A percentile compares a stretch with the other conserved stretches of the same genome.
These are phyloP conservation scores for Tupaia tana DNA, from an alignment of 2,113 vertebrate genomes.

Conservation along the genomic window DNA sequence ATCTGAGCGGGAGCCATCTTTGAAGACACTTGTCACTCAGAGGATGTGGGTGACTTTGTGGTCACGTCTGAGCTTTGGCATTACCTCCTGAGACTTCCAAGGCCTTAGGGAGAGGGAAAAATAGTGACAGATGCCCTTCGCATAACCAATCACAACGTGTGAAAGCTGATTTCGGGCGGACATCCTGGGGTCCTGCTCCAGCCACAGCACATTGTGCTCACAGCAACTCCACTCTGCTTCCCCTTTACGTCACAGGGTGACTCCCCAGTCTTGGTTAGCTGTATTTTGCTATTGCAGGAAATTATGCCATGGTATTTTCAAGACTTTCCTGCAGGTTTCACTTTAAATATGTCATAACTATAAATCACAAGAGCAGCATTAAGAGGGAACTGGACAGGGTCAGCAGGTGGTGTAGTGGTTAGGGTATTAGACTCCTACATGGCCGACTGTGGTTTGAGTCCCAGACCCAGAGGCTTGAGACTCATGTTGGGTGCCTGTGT, in stretches of 20 bases:
- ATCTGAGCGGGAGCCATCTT: background rate
- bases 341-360: background rate
- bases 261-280: background rate
- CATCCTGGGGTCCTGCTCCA: background rate
- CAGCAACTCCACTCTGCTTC: background rate
- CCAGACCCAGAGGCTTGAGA: too few relatives aligned
- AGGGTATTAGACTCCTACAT: too few relatives aligned
- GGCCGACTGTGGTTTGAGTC: too few relatives aligned
- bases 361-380: background rate
- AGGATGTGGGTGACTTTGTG: background rate
- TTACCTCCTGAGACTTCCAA: background rate
- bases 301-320: slow-evolving; percentile 11
- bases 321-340: background rate
- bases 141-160: background rate
- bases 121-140: background rate
- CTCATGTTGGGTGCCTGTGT: too few relatives aligned
- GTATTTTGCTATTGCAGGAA: slow-evolving; percentile 30
- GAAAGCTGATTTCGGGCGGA: background rate
- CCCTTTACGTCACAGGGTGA: background rate
- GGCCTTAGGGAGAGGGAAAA: background rate
- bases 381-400: background rate
- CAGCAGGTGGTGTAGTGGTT: too few relatives aligned
- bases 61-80: background rate
- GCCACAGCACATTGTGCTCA: background rate
- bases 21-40: background rate